Evolutionary conservation across 2,888 invertebrate genomes (phyloP).

Genomic region (Carpatolechia fugitivella): DNA sequence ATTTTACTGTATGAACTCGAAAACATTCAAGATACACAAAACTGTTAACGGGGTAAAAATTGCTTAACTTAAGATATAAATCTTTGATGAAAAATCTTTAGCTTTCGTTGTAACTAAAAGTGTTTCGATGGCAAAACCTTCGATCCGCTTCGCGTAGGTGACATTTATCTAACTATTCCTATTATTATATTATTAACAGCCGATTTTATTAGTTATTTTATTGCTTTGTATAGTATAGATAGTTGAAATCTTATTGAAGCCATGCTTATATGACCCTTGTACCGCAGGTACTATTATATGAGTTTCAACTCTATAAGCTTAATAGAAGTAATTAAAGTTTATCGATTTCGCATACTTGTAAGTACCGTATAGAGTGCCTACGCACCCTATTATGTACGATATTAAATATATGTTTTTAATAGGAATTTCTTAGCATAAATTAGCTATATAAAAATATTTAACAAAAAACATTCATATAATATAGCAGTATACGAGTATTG

Average conservation of each 20-base stretch:
- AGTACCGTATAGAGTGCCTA: neutral
- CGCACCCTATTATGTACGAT: neutral
- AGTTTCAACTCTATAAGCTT: neutral
- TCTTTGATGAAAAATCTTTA: neutral
- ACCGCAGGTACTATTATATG: neutral
- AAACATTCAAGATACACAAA: no score
- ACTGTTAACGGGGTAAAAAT: no score
- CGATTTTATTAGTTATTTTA: conserved; percentile 12
- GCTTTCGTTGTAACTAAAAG: neutral
- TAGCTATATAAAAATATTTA: no score
- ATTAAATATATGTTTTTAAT: neutral
- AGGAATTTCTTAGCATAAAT: neutral
- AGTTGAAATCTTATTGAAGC: conserved; percentile 3
- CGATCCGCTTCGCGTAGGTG: neutral
- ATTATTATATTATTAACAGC: neutral
- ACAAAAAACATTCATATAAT: no score
- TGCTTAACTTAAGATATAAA: no score
- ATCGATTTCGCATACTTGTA: conserved; percentile 1
- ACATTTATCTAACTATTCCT: neutral
- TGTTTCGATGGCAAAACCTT: neutral
- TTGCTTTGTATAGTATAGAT: conserved; percentile 1
- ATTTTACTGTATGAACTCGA: neutral
- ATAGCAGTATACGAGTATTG: no score
- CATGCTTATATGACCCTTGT: neutral
- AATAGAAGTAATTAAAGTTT: conserved; percentile 9